Evolutionary conservation across 2,113 vertebrate species (phyloP), one percentile per base, ranked within the genome.

Genomic region (Urocynchramus pylzowi): DNA sequence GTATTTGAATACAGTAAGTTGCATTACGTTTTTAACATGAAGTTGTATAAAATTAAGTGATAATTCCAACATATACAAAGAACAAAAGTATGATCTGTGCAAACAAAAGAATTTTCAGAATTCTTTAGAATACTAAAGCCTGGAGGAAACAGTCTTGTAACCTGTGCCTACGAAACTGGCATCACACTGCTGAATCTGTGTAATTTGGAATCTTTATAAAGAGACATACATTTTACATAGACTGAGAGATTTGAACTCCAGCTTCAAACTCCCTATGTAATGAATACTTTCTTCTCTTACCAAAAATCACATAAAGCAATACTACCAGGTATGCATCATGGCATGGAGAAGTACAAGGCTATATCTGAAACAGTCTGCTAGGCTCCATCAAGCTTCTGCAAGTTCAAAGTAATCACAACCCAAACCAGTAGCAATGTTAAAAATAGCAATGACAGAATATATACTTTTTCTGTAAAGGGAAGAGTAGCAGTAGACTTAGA

Each of bases 101-200:
- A 69, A 67, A 30, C 0, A 5, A 41, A 81, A 84, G 6, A 42
- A 73, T 52, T 77, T 52, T 82, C 53, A 52, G n/a, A n/a, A n/a
- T n/a, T n/a, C n/a, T n/a, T n/a, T 35, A 73, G 33, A 37, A 52
- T 30, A 54, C 11, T 52, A 57, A 86, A 56, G 42, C 13, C 27
- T 63, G 54, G 13, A 24, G 42, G 20, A 95, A 87, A 56, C 7
- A 44, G 33, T 33, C 30, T 56, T 57, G 57, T 37, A 52, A 45
- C 6, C 16, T 35, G 10, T 63, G 60, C 49, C 44, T 28, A 64
- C 0, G 6, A 35, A 7, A 33, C 79, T 0, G 2, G 31, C 49
- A 10, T 33, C 28, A 49, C 0, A 3, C 18, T 49, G 39, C 21
- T 74, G 20, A 64, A 59, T 52, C 65, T 1, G 0, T 28, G 8